Conservation (phyloP, 2,888 invertebrate genomes). For the Blastobasis lacticolella region DNA sequence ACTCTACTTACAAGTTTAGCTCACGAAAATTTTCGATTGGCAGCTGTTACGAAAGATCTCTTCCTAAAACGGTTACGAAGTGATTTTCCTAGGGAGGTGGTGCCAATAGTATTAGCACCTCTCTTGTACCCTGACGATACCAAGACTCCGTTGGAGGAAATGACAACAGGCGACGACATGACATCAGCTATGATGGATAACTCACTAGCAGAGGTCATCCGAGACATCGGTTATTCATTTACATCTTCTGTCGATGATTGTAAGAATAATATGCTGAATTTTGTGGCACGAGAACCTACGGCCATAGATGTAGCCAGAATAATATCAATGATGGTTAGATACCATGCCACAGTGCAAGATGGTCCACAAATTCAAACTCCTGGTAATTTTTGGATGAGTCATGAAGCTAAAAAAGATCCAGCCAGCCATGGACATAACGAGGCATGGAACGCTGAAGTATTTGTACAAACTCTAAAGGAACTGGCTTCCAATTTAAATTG, state of each 20-base stretch:
- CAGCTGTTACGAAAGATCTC: constrained; percentile 82
- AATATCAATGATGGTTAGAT: constrained; percentile 89
- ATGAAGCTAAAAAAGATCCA: constrained; percentile 71
- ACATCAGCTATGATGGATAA: constrained; percentile 79
- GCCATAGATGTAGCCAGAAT: constrained; percentile 89
- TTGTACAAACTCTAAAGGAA: constrained; percentile 94
- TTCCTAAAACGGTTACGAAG: constrained; percentile 87
- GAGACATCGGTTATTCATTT: constrained; percentile 94
- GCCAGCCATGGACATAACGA: constrained; percentile 57
- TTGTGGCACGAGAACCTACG: constrained; percentile 87
- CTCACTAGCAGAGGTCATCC: constrained; percentile 89
- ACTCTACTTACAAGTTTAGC: constrained; percentile 80
- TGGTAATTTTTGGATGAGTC: constrained; percentile 77
- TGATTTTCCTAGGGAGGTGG: constrained; percentile 91
- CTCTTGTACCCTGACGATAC: constrained; percentile 87
- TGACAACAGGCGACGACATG: constrained; percentile 78
- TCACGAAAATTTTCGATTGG: constrained; percentile 78
- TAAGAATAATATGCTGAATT: constrained; percentile 86
- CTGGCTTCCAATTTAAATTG: constrained; percentile 89
- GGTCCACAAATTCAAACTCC: constrained; percentile 82
- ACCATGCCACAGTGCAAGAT: constrained; percentile 77
- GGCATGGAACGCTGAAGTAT: constrained; percentile 95
- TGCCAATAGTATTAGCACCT: constrained; percentile 92
- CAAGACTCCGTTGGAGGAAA: constrained; percentile 76
- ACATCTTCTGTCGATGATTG: constrained; percentile 91